Conservation (phyloP, 2,113 vertebrate genomes). For the Microtus ochrogaster region DNA sequence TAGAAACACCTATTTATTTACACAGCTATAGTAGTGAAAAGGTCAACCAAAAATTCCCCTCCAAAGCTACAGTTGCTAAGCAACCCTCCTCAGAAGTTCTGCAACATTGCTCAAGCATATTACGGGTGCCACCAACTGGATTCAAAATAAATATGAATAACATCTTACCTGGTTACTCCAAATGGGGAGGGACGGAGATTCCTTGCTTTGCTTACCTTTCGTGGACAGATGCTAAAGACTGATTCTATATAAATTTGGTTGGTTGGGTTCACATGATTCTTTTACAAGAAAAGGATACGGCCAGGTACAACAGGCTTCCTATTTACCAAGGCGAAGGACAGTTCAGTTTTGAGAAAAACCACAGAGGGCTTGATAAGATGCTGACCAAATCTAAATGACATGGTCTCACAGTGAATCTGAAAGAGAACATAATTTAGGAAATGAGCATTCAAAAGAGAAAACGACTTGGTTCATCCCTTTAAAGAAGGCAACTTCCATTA, state of each 20-base stretch:
- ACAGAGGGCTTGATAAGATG: conserved; percentile 90
- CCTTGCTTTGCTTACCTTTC: neutral
- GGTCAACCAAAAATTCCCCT: conserved; percentile 87
- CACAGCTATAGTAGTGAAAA: conserved; percentile 82
- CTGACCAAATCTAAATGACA: conserved; percentile 92
- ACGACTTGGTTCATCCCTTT: neutral
- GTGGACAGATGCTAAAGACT: neutral
- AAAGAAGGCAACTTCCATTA: neutral
- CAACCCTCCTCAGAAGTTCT: conserved; percentile 87
- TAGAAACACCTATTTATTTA: conserved; percentile 86
- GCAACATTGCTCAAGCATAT: conserved; percentile 83
- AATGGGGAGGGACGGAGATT: neutral
- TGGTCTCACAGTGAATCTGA: conserved; percentile 75
- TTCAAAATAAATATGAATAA: conserved; percentile 75
- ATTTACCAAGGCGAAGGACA: conserved; percentile 94
- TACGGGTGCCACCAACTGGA: conserved; percentile 76
- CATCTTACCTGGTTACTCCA: conserved; percentile 85
- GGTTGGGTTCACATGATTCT: neutral
- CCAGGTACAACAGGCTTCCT: conserved; percentile 92
- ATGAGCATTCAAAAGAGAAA: conserved; percentile 20
- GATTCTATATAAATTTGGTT: neutral
- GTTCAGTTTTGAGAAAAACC: conserved; percentile 92
- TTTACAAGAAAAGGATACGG: conserved; percentile 90
- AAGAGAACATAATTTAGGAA: conserved; percentile 39
- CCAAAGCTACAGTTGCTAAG: conserved; percentile 90